These are phyloP conservation scores for Alcedo atthis DNA, from an alignment of 2,797 vertebrate species.

Conservation along the genomic window DNA sequence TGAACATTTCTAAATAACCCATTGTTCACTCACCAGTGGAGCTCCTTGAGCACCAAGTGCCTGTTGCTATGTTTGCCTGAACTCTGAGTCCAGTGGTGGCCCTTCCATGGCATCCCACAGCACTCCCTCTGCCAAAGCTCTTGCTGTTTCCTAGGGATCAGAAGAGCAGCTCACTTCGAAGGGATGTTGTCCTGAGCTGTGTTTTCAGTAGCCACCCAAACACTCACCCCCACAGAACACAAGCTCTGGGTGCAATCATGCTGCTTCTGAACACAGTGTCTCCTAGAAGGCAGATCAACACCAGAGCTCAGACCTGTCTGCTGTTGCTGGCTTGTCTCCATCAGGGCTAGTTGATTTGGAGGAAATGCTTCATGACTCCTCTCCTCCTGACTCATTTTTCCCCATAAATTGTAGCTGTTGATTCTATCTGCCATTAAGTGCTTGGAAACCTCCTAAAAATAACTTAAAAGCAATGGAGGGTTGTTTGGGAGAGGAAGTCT, in stretches of 20 bases:
- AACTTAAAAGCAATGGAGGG: not conserved
- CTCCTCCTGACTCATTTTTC: not conserved
- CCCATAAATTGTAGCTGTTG: not conserved
- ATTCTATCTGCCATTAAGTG: not conserved
- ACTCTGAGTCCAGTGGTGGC: not conserved
- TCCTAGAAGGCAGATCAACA: not conserved
- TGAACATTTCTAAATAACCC: not conserved
- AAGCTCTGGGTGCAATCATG: not conserved
- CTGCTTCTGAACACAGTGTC: not conserved
- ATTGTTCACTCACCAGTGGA: rapidly evolving
- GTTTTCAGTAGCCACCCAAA: not conserved
- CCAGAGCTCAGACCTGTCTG: not conserved
- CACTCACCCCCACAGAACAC: not conserved
- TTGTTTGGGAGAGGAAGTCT: not conserved
- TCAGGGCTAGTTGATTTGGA: not conserved
- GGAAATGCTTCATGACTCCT: not conserved
- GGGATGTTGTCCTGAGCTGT: not conserved
- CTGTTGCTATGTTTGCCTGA: not conserved
- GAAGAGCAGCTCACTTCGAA: not conserved
- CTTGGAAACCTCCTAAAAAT: not conserved
- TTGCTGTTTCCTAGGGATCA: not conserved
- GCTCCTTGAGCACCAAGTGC: not conserved
- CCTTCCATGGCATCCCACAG: not conserved
- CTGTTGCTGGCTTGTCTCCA: not conserved
- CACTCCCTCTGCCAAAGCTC: not conserved